Conservation (phyloP, 2,888 invertebrate genomes). For the Molanna angustata region DNA sequence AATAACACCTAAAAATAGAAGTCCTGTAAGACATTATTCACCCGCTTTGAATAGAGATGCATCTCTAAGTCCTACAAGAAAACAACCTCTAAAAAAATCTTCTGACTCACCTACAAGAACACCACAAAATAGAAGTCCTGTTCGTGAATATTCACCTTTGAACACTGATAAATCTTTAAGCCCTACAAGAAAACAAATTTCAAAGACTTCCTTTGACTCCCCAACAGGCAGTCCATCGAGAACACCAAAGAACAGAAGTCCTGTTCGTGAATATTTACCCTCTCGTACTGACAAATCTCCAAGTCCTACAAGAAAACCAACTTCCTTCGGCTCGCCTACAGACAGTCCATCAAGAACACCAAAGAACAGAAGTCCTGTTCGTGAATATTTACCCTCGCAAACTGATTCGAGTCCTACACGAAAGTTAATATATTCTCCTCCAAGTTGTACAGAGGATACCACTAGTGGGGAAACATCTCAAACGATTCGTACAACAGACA, state of each 20-base stretch:
- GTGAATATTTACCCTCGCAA: too few relatives aligned
- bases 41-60: conserved; percentile 8
- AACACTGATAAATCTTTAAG: conserved; percentile 13
- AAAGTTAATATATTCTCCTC: too few relatives aligned
- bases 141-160: not conserved
- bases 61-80: conserved; percentile 20
- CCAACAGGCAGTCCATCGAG: too few relatives aligned
- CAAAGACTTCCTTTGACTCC: conserved; percentile 9
- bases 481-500: not conserved
- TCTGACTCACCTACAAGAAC: conserved; percentile 5
- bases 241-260: not conserved
- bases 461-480: too few relatives aligned
- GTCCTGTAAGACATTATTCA: conserved; percentile 8
- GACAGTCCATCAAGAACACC: conserved; percentile 17
- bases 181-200: conserved; percentile 17
- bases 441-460: too few relatives aligned
- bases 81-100: conserved; percentile 10
- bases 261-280: not conserved
- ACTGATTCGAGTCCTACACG: too few relatives aligned
- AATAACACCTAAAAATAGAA: conserved; percentile 10
- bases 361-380: conserved; percentile 1
- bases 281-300: conserved; percentile 9
- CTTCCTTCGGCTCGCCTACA: conserved; percentile 10
- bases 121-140: conserved; percentile 2
- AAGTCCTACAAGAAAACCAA: not conserved